phyloP scores from a whole-genome alignment of 2,113 vertebrate genomes.

The Pituophis catenifer region DNA sequence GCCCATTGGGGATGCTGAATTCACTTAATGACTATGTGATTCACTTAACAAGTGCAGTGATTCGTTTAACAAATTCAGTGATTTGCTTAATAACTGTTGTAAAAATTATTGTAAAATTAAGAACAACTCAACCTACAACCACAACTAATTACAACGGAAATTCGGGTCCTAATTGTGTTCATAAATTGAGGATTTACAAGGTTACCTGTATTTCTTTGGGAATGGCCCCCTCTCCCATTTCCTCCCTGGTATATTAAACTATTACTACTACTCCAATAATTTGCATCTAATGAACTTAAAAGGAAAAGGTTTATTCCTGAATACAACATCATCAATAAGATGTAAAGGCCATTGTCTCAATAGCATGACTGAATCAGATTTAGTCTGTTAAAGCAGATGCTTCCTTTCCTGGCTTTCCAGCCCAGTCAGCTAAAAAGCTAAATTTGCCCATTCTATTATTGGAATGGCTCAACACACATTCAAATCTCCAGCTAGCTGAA shows the following conservation, averaged over 20 bases:
- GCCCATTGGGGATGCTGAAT: not conserved
- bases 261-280: not conserved
- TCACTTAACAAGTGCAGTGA: not conserved
- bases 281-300: not conserved
- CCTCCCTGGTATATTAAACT: not conserved
- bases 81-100: not conserved
- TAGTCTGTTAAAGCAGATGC: not conserved
- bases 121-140: not conserved
- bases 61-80: not conserved
- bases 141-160: not conserved
- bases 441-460: not conserved
- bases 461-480: not conserved
- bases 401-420: not conserved
- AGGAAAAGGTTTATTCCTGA: not conserved
- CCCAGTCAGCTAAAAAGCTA: not conserved
- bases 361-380: not conserved
- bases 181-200: not conserved
- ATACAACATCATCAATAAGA: no score
- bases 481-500: not conserved
- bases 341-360: not conserved
- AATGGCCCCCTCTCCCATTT: not conserved
- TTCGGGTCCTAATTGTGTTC: not conserved
- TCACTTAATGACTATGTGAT: not conserved
- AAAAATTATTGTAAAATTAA: not conserved
- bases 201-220: not conserved